Percentiles rank a stretch among this genome's conserved stretches.
Conservation (phyloP, 2,113 vertebrate species). For the Hyperoodon ampullatus region DNA sequence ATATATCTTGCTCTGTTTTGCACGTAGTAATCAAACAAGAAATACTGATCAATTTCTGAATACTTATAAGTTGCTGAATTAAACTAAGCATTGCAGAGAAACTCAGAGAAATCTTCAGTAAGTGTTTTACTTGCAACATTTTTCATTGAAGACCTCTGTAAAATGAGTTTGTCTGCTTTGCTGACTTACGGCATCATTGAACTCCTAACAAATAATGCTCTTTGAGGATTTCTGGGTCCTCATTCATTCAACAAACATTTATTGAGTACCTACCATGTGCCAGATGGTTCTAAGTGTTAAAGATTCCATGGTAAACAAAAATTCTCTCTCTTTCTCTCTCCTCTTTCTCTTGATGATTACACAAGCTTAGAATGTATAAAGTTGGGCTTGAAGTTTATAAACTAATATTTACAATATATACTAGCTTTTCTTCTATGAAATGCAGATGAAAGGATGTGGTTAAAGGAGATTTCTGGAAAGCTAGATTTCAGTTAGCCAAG, state of each 20-base stretch:
- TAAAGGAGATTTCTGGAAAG: background rate
- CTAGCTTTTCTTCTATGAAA: background rate
- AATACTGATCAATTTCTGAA: background rate
- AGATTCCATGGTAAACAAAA: background rate
- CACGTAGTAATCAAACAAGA: background rate
- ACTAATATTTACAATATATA: background rate
- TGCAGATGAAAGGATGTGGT: background rate
- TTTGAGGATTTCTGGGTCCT: background rate
- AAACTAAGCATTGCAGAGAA: background rate
- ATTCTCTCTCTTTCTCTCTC: too few species aligned
- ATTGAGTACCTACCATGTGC: background rate
- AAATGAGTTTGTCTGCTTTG: background rate
- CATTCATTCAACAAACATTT: background rate
- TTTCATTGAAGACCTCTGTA: background rate
- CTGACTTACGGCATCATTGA: background rate
- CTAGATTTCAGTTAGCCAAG: background rate
- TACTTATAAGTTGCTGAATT: background rate
- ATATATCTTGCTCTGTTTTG: background rate
- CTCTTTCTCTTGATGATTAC: background rate
- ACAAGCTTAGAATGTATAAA: background rate
- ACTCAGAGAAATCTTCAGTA: background rate
- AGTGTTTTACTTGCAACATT: background rate
- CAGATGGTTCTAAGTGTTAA: background rate
- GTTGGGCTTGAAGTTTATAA: background rate
- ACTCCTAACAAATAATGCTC: background rate